phyloP scores from a whole-genome alignment of 2,888 invertebrate species.

The Monoplex corrugatus region DNA sequence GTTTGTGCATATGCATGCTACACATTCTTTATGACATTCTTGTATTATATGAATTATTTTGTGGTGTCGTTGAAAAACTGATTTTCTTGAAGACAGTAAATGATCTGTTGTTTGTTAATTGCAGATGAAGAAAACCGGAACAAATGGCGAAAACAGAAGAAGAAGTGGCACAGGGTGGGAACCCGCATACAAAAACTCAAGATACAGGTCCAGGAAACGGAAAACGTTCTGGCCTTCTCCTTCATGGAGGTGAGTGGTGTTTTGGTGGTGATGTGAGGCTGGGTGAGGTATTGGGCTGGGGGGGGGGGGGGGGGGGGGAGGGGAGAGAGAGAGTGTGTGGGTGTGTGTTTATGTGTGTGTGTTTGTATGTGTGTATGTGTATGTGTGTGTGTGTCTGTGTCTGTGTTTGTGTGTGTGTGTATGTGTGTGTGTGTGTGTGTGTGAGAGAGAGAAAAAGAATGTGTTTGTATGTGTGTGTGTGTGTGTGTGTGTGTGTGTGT shows the following conservation, averaged over 20 bases:
- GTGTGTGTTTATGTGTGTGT: background rate
- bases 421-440: background rate
- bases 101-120: background rate
- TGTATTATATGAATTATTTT: no score
- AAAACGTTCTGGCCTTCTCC: conserved; percentile 90
- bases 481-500: background rate
- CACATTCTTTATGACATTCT: no score
- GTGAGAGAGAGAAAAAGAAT: background rate
- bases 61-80: no score
- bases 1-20: no score
- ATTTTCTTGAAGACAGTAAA: no score
- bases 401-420: background rate
- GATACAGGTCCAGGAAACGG: conserved; percentile 87
- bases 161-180: conserved; percentile 87
- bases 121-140: conserved; percentile 39
- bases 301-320: no score
- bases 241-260: conserved; percentile 88
- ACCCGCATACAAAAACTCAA: conserved; percentile 88
- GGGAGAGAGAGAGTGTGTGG: background rate
- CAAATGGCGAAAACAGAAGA: conserved; percentile 10
- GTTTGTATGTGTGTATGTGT: background rate
- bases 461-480: background rate
- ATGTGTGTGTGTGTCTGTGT: background rate
- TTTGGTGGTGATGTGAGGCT: background rate
- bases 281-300: background rate